phyloP scores from a whole-genome alignment of 2,888 invertebrate species.

The Synanthedon tipuliformis region DNA sequence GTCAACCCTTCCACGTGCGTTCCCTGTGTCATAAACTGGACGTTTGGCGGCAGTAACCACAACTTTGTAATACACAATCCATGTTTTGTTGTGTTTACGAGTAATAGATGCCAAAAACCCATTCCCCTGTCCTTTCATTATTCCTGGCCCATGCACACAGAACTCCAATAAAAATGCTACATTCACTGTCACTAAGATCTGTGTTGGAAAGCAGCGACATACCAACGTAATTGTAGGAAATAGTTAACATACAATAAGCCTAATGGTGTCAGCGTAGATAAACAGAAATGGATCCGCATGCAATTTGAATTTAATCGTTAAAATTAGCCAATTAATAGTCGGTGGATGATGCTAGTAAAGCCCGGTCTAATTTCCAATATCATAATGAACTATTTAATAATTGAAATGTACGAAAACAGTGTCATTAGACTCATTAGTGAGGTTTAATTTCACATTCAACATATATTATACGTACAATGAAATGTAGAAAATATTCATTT shows the following conservation, averaged over 20 bases:
- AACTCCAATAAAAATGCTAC: slow-evolving; percentile 26
- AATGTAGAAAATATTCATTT: no score
- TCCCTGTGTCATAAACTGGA: no score
- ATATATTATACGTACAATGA: no score
- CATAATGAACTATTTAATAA: not conserved
- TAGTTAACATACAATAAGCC: slow-evolving; percentile 21
- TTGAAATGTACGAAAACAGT: not conserved
- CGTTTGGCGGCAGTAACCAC: not conserved
- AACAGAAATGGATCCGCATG: slow-evolving; percentile 13
- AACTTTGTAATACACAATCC: no score
- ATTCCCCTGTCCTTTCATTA: no score
- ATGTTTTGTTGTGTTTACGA: no score
- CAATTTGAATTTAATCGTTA: slow-evolving; percentile 23
- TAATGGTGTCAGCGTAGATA: slow-evolving; percentile 23
- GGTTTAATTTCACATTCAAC: not conserved
- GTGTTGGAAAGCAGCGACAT: slow-evolving; percentile 14
- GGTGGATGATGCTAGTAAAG: slow-evolving; percentile 29
- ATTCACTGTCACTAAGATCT: slow-evolving; percentile 8
- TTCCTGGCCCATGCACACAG: slow-evolving; percentile 5
- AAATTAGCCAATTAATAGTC: slow-evolving; percentile 22
- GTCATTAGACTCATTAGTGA: not conserved
- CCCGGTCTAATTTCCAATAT: slow-evolving; percentile 4
- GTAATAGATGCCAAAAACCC: no score
- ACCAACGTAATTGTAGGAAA: slow-evolving; percentile 7
- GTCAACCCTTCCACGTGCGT: no score